phyloP scores from a whole-genome alignment of 2,888 invertebrate genomes.

The Tanypteryx hageni region DNA sequence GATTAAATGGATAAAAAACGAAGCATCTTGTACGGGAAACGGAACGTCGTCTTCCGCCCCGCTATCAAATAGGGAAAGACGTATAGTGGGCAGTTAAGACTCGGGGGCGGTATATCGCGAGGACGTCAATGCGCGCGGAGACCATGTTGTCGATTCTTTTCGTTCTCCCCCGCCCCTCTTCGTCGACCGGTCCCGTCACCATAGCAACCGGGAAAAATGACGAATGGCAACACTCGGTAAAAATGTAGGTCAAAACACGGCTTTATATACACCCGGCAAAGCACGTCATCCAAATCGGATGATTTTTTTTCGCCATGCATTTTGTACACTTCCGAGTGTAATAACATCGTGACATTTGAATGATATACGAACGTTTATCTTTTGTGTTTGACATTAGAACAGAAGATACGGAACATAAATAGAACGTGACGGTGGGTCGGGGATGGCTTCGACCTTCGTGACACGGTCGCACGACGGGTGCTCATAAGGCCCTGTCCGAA shows the following conservation, averaged over 20 bases:
- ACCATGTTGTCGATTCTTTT: slow-evolving; percentile 37
- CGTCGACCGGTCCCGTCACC: not conserved
- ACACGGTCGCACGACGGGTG: too few relatives aligned
- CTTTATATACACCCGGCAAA: not conserved
- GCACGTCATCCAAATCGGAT: slow-evolving; percentile 32
- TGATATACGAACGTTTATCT: not conserved
- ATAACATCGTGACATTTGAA: slow-evolving; percentile 39
- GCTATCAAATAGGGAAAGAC: too few relatives aligned
- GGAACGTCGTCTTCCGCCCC: not conserved
- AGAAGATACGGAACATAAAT: not conserved
- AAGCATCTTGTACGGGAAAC: not conserved
- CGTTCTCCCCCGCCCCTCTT: not conserved
- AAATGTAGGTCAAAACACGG: slow-evolving; percentile 31
- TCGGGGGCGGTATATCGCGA: not conserved
- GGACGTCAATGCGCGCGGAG: not conserved
- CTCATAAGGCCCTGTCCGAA: too few relatives aligned
- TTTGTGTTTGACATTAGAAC: not conserved
- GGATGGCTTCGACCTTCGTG: not conserved
- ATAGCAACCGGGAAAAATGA: not conserved
- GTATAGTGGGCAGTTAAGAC: not conserved
- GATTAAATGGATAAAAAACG: not conserved
- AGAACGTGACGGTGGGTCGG: not conserved
- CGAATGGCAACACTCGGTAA: not conserved
- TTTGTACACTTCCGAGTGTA: not conserved
- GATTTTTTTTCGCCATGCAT: not conserved